Evolutionary conservation across 2,113 vertebrate species (phyloP), one percentile per base, ranked within the genome.

Genomic region (Triplophysa rosa): DNA sequence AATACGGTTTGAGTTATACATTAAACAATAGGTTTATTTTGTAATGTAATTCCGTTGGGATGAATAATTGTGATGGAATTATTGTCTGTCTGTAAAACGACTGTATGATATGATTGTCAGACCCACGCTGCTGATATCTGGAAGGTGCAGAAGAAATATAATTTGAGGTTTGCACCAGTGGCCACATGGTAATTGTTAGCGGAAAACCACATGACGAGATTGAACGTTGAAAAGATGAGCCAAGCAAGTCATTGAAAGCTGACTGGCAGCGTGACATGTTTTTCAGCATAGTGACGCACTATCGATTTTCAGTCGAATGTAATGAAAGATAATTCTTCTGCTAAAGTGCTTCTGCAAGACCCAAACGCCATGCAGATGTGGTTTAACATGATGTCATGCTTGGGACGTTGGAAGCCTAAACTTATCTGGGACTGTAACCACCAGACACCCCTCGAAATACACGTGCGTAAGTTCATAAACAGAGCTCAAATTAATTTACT

Each of bases 311-410:
- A 71, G 13, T 54, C 9, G 6, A 52, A 79, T 54, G 21, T 23
- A 64, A 52, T 63, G 66, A 72, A 40, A 78, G 63, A 26, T 4
- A 19, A 78, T 77, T 72, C 14, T 16, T 66, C 33, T 61, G 52
- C 47, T 65, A 29, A 71, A 78, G 66, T 67, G 29, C 52, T 70
- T 77, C 23, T 26, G 61, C 49, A 9, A 70, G 40, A 61, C 42
- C 65, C 26, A 80, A 26, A 77, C 42, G 52, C 56, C 68, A 49
- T 62, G 67, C 79, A 49, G 64, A 63, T 29, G 80, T 76, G 56
- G 54, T 62, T 70, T 61, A 54, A 81, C 49, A 63, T 84, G 62
- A 84, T 80, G 80, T 77, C 82, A 82, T 74, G 65, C 62, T 77
- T 42, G 67, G 61, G 62, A 84, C 52, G 52, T 65, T 76, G 54